phyloP scores from a whole-genome alignment of 2,113 vertebrate species.

The Vombatus ursinus region DNA sequence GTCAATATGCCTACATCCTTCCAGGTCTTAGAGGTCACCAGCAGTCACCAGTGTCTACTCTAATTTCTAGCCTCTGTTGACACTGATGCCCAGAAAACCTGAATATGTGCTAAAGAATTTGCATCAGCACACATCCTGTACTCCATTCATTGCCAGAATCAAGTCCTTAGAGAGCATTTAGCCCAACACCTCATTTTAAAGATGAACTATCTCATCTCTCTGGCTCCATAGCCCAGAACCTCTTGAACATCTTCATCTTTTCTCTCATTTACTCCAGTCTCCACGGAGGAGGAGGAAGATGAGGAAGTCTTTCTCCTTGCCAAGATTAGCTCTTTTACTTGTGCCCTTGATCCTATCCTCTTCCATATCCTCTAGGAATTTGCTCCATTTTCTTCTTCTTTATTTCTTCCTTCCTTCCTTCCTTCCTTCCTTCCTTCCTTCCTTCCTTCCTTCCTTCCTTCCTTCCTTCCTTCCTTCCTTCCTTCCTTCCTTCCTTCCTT shows the following conservation, averaged over 20 bases:
- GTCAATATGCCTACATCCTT: neutral
- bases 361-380: neutral
- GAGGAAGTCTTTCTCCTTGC: neutral
- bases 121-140: neutral
- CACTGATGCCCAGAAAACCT: neutral
- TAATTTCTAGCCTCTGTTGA: neutral
- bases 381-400: neutral
- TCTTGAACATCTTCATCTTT: neutral
- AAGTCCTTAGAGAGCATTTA: slow-evolving; percentile 1
- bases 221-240: neutral
- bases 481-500: neutral
- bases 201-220: neutral
- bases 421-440: neutral
- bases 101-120: neutral
- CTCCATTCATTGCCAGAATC: neutral
- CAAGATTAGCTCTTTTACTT: neutral
- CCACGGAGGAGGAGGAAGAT: neutral
- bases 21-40: neutral
- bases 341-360: neutral
- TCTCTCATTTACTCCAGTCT: neutral
- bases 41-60: neutral
- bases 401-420: too few species aligned
- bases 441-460: neutral
- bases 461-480: neutral
- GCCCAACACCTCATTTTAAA: neutral